A percentile compares a stretch with the other conserved stretches of the same genome.
Conservation (phyloP, 1,140 invertebrate species). For the Drosophila chauvacae region DNA sequence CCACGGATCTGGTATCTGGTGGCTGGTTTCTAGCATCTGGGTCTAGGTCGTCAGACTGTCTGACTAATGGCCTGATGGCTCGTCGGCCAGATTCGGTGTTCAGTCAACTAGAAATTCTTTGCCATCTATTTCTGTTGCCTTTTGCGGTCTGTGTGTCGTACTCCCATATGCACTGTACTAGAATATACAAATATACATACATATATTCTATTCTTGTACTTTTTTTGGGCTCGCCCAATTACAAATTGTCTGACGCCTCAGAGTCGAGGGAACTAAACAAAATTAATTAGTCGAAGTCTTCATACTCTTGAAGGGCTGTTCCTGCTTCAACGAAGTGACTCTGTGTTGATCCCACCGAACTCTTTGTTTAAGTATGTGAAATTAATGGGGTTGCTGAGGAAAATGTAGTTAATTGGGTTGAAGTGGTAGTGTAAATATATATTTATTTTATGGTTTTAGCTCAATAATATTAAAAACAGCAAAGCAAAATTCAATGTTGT, state of each 20-base stretch:
- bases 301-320: conserved; percentile 22
- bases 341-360: background rate
- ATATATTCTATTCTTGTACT: conserved; percentile 37
- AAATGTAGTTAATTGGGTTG: background rate
- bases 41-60: conserved; percentile 68
- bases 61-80: conserved; percentile 50
- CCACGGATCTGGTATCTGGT: conserved; percentile 17
- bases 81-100: conserved; percentile 45
- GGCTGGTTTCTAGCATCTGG: conserved; percentile 44
- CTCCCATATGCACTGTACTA: conserved; percentile 23
- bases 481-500: no score
- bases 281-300: conserved; percentile 24
- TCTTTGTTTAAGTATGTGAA: conserved; percentile 7
- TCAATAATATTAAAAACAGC: no score
- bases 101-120: conserved; percentile 76
- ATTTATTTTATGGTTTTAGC: no score
- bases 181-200: conserved; percentile 17
- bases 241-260: conserved; percentile 52
- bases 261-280: conserved; percentile 21
- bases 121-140: conserved; percentile 72
- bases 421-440: background rate
- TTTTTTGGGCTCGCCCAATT: conserved; percentile 57
- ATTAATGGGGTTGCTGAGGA: background rate
- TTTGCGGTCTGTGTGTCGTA: conserved; percentile 68
- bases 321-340: background rate